Percentiles rank a stretch among this genome's conserved stretches.
phyloP scores from a whole-genome alignment of 1,140 invertebrate genomes.

The Meloidogyne exigua region DNA sequence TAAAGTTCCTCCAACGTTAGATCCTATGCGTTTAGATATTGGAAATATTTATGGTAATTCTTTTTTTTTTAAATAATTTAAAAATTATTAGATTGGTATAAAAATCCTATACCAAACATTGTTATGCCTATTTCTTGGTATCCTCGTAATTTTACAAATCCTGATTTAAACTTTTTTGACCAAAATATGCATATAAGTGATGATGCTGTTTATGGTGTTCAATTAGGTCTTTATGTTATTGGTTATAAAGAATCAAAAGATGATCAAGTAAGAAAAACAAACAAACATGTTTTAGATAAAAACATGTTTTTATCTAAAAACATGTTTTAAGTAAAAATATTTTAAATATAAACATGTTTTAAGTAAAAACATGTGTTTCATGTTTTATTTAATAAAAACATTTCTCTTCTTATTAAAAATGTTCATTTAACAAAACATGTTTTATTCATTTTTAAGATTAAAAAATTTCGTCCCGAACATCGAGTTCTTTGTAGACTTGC shows the following conservation, averaged over 20 bases:
- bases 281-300: too few relatives aligned
- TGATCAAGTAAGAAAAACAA: constrained; percentile 43
- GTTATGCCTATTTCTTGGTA: constrained; percentile 61
- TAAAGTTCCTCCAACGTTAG: constrained; percentile 60
- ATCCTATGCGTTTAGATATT: constrained; percentile 64
- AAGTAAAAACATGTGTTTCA: background rate
- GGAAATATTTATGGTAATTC: constrained; percentile 61
- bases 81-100: constrained; percentile 54
- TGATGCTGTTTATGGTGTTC: constrained; percentile 56
- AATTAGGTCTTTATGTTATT: constrained; percentile 62
- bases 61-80: background rate
- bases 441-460: constrained; percentile 49
- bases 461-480: constrained; percentile 63
- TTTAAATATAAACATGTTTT: too few relatives aligned
- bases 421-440: too few relatives aligned
- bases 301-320: too few relatives aligned
- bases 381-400: too few relatives aligned
- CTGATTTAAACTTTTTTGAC: constrained; percentile 53
- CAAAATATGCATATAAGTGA: constrained; percentile 54
- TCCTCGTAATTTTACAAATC: constrained; percentile 63
- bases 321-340: too few relatives aligned
- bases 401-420: too few relatives aligned
- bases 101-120: constrained; percentile 53
- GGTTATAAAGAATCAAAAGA: constrained; percentile 62
- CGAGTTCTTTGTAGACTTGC: constrained; percentile 54